Evolutionary conservation across 2,797 vertebrate genomes (phyloP).

Genomic region (Squalus acanthias): DNA sequence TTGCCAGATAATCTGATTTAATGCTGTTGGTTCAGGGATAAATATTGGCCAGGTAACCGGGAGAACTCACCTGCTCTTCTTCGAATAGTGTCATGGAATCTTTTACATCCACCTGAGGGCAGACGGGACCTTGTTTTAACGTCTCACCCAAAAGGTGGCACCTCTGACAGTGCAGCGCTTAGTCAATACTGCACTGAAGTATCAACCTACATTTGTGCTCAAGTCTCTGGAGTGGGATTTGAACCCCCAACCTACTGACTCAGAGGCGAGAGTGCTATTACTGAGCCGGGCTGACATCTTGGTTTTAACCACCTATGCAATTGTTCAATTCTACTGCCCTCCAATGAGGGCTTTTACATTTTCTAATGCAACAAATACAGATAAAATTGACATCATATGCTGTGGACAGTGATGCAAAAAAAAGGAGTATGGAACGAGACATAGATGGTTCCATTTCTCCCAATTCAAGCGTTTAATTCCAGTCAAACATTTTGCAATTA

Average conservation of each 20-base stretch:
- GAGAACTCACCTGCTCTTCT: background rate
- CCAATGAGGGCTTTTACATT: background rate
- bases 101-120: background rate
- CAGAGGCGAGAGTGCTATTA: background rate
- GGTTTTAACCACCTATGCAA: background rate
- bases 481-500: background rate
- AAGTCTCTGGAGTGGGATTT: background rate
- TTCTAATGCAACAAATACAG: background rate
- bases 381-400: background rate
- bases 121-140: background rate
- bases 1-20: background rate
- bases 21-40: background rate
- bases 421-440: background rate
- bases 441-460: background rate
- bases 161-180: background rate
- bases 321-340: background rate
- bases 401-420: background rate
- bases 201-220: background rate
- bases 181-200: background rate
- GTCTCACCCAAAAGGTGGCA: background rate
- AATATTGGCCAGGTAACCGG: background rate
- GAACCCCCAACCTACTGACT: background rate
- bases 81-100: background rate
- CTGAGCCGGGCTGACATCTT: background rate
- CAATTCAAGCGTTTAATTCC: background rate